Evolutionary conservation across 2,888 invertebrate genomes (phyloP).

Genomic region (Argynnis bischoffii): DNA sequence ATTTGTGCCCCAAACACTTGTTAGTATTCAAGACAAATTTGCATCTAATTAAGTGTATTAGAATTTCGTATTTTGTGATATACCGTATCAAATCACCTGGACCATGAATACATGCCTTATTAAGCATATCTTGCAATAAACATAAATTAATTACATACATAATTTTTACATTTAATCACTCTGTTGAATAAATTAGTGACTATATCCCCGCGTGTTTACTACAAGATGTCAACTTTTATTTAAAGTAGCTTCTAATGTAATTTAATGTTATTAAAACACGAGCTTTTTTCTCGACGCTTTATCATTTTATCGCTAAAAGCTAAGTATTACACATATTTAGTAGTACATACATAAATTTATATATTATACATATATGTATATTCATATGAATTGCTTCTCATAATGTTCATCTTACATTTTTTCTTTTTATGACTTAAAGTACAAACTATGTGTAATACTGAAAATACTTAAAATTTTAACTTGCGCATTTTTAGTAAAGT

Average conservation of each 20-base stretch:
- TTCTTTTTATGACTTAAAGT: too few relatives aligned
- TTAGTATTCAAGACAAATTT: constrained; percentile 74
- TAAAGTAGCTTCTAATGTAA: constrained; percentile 18
- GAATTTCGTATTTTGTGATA: constrained; percentile 55
- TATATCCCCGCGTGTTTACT: constrained; percentile 16
- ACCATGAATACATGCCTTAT: constrained; percentile 18
- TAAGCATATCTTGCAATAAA: constrained; percentile 17
- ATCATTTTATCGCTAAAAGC: neutral
- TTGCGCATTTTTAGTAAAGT: neutral
- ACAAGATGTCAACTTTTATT: constrained; percentile 9
- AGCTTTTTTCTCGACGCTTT: neutral
- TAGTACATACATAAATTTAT: neutral
- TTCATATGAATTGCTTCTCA: constrained; percentile 24
- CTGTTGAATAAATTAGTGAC: constrained; percentile 20
- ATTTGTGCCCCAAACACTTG: constrained; percentile 61
- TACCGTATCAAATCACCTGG: constrained; percentile 54
- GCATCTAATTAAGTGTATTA: constrained; percentile 71
- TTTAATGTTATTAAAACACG: constrained; percentile 2
- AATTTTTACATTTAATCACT: constrained; percentile 22
- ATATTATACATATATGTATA: neutral
- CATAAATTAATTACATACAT: constrained; percentile 20
- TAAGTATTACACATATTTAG: neutral
- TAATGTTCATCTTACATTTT: too few relatives aligned
- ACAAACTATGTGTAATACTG: too few relatives aligned
- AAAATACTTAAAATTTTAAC: neutral